These are phyloP conservation scores for Mesorhabditis belari DNA, from an alignment of 2,888 invertebrate genomes.

Conservation along the genomic window DNA sequence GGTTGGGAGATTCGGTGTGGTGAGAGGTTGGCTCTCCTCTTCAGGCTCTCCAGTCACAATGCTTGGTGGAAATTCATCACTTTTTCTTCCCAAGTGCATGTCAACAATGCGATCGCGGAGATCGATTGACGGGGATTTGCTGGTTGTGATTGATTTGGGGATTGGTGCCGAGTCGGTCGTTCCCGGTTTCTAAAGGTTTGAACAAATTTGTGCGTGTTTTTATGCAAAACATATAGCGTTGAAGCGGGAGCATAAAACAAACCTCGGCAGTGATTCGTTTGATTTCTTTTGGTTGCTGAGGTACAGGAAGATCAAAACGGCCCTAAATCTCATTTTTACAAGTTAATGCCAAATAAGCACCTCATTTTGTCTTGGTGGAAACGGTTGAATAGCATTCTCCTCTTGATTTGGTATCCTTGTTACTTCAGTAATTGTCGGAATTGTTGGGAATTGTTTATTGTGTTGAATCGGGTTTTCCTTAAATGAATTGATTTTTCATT, in stretches of 20 bases:
- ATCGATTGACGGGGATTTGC: too few species aligned
- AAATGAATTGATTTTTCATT: constrained; percentile 1
- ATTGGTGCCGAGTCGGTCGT: too few species aligned
- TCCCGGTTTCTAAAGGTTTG: neutral
- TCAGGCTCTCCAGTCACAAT: neutral
- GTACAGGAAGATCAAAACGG: neutral
- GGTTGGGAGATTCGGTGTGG: too few species aligned
- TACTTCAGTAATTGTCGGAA: neutral
- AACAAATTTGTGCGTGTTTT: too few species aligned
- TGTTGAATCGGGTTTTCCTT: neutral
- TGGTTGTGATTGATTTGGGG: too few species aligned
- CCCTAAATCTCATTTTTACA: neutral
- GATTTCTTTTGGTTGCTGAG: neutral
- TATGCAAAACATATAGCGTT: too few species aligned
- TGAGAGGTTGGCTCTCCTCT: neutral
- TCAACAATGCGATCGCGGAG: neutral
- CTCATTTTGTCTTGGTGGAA: neutral
- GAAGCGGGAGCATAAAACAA: too few species aligned
- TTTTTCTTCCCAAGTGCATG: neutral
- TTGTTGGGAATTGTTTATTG: neutral
- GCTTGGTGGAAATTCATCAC: neutral
- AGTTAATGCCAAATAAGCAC: neutral
- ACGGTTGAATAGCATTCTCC: neutral
- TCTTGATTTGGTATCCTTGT: neutral
- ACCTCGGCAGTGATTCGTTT: neutral